Evolutionary conservation across 2,888 invertebrate species (phyloP).

Genomic region (Calliphora vomitoria): DNA sequence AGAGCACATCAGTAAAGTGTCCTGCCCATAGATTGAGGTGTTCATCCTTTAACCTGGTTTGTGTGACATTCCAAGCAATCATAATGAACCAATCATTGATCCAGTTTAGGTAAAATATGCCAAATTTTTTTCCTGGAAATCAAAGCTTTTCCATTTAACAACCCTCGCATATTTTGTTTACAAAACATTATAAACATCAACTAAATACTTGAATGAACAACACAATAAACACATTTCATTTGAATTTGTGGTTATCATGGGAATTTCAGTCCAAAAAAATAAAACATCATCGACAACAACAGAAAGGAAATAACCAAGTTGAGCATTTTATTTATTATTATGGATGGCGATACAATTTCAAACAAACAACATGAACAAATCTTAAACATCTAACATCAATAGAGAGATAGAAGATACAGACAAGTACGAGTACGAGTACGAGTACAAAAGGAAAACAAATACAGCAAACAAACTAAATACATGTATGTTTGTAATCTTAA

Average conservation of each 20-base stretch:
- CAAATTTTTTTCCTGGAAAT: too few relatives aligned
- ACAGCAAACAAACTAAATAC: slow-evolving; percentile 4
- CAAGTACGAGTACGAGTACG: slow-evolving; percentile 10
- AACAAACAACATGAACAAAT: background rate
- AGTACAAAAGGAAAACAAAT: slow-evolving; percentile 14
- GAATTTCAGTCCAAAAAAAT: slow-evolving; percentile 42
- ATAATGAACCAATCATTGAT: too few relatives aligned
- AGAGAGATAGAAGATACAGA: slow-evolving; percentile 26
- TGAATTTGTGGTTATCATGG: slow-evolving; percentile 65
- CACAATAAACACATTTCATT: slow-evolving; percentile 53
- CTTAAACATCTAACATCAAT: slow-evolving; percentile 42
- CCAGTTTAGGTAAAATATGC: too few relatives aligned
- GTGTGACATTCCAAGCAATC: too few relatives aligned
- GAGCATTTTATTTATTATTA: slow-evolving; percentile 43
- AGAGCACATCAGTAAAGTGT: too few relatives aligned
- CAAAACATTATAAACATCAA: slow-evolving; percentile 21
- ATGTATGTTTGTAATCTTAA: slow-evolving; percentile 18
- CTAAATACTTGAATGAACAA: slow-evolving; percentile 40
- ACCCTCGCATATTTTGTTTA: slow-evolving; percentile 10
- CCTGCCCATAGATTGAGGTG: too few relatives aligned
- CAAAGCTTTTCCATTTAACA: background rate
- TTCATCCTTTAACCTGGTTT: too few relatives aligned
- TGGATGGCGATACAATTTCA: slow-evolving; percentile 29
- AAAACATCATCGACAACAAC: slow-evolving; percentile 10
- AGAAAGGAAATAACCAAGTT: slow-evolving; percentile 21